phyloP scores from a whole-genome alignment of 2,113 vertebrate genomes.

The Sterrhoptilus dennistouni region DNA sequence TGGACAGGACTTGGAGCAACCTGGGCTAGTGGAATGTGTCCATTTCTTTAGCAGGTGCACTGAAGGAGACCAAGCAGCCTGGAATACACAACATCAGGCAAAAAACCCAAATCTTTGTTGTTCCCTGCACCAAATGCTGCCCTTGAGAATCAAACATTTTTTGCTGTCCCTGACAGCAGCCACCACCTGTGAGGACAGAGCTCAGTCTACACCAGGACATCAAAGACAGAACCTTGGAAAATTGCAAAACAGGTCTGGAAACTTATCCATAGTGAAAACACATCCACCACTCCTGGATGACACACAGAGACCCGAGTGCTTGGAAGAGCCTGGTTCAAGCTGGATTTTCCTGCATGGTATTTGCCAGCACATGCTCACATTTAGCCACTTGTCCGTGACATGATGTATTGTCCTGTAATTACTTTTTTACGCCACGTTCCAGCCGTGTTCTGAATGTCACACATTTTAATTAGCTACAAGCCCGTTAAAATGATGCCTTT shows the following conservation, averaged over 20 bases:
- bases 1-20: accelerated
- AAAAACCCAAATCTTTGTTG: not conserved
- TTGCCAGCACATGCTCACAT: not conserved
- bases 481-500: conserved; percentile 30
- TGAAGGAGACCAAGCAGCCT: not conserved
- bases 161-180: not conserved
- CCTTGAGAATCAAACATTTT: not conserved
- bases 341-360: not conserved
- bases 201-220: accelerated
- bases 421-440: conserved; percentile 14
- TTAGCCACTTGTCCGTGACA: not conserved
- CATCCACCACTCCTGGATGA: accelerated
- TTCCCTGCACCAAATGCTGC: not conserved
- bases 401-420: conserved; percentile 38
- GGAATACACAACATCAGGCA: not conserved
- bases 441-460: conserved; percentile 39
- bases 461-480: conserved; percentile 55
- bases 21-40: accelerated
- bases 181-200: not conserved
- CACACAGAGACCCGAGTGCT: accelerated
- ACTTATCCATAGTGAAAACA: not conserved
- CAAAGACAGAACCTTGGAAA: not conserved
- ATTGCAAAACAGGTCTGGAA: not conserved
- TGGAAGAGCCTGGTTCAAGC: not conserved
- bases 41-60: not conserved